Conservation (phyloP, 2,888 invertebrate species). For the Acanthosepion pharaonis region DNA sequence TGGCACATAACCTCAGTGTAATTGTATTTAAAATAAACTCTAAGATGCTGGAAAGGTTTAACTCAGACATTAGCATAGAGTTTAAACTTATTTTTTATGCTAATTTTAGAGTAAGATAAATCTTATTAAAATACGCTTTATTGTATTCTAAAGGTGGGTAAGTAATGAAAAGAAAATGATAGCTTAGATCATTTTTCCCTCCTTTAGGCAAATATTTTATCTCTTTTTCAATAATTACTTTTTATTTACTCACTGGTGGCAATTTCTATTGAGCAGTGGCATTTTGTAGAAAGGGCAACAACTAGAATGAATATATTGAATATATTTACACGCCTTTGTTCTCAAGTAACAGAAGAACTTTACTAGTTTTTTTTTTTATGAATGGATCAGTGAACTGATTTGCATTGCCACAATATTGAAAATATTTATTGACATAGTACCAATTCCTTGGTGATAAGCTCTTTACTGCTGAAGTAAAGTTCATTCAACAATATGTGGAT, state of each 20-base stretch:
- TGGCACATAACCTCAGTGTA: no score
- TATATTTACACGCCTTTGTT: neutral
- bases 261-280: neutral
- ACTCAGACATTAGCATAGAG: neutral
- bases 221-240: neutral
- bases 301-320: neutral
- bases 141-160: neutral
- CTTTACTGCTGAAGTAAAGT: neutral
- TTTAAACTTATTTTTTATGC: neutral
- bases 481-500: no score
- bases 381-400: constrained; percentile 33
- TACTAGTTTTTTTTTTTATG: neutral
- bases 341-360: constrained; percentile 4
- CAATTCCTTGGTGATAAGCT: neutral
- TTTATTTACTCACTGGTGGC: neutral
- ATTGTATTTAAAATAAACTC: no score
- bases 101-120: neutral
- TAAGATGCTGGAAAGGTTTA: no score
- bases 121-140: neutral
- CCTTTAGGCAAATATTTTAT: neutral
- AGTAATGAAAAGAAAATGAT: neutral
- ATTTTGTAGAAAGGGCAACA: neutral
- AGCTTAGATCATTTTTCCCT: neutral
- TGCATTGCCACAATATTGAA: neutral
- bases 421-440: neutral